Base-by-base conservation (phyloP, 2,888 invertebrate genomes). In the Diaphora mendica region DNA sequence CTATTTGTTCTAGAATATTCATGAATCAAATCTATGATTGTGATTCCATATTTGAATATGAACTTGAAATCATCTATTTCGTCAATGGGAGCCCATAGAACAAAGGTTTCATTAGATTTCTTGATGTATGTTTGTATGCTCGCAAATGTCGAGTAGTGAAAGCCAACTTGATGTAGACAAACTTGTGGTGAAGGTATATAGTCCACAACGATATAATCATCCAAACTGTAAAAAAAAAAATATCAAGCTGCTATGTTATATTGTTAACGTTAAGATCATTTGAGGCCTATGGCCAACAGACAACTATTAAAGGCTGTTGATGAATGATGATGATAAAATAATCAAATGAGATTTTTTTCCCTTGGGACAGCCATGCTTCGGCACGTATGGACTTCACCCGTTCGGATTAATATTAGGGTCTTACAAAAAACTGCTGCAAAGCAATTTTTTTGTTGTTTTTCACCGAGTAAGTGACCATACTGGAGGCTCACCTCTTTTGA, bases 181-280 rank as follows among this genome's bases (percentile, higher is more conserved):
- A 95, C 92, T 90, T 95, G 95, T 0, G 94, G 93, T 0, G 95
- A 95, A 9, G 93, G 91, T n/a, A 90, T 79, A 76, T 91, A 94
- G 69, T 92, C 91, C 64, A 93, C 85, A 23, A 91, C 80, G 0
- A 86, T 75, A 71, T 88, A 87, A 68, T 90, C 87, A 33, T 87
- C 83, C 72, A 84, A 39, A 62, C 94, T 94, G 89, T 5, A 44
- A 67, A n/a, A 59, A n/a, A 59, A 0, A 64, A 42, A 1, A 26
- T 15, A 26, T 26, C 15, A 26, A 59, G 11, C 3, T 11, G 26
- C 26, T 59, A 26, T 26, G n/a, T 26, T 30, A 26, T 59, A 59
- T 26, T 5, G 30, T 26, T 13, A 7, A 26, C 0, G 65, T 26
- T 15, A 71, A 39, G 3, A 20, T 51, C 9, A 20, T 23, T n/a